These are phyloP conservation scores for Tanypteryx hageni DNA, from an alignment of 2,888 invertebrate species.

Conservation along the genomic window DNA sequence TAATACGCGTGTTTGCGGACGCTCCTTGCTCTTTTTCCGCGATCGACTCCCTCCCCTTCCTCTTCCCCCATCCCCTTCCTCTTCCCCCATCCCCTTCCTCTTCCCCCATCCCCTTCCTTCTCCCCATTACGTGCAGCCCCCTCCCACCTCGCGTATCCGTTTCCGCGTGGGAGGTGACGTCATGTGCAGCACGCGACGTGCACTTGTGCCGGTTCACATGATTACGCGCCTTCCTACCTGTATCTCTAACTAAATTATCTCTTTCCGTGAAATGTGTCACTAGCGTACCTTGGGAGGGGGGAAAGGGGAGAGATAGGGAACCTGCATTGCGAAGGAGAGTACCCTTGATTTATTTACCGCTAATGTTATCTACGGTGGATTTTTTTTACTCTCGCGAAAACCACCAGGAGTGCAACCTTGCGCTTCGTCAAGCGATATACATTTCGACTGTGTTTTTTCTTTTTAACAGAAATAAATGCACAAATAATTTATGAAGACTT, in stretches of 20 bases:
- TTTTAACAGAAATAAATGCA: too few relatives aligned
- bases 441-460: too few relatives aligned
- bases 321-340: neutral
- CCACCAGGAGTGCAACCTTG: too few relatives aligned
- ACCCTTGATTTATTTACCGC: neutral
- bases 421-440: too few relatives aligned
- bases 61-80: too few relatives aligned
- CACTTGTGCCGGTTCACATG: slow-evolving; percentile 46
- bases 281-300: neutral
- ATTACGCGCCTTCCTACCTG: slow-evolving; percentile 24
- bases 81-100: neutral
- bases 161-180: slow-evolving; percentile 2
- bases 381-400: too few relatives aligned
- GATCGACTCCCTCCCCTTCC: too few relatives aligned
- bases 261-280: slow-evolving; percentile 60
- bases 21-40: too few relatives aligned
- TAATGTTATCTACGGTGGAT: too few relatives aligned
- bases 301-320: too few relatives aligned
- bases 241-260: slow-evolving; percentile 41
- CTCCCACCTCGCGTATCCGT: neutral
- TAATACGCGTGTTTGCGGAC: too few relatives aligned
- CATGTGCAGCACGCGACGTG: slow-evolving; percentile 7
- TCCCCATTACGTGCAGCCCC: neutral
- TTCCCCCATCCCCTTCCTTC: neutral
- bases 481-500: too few relatives aligned